phyloP scores from a whole-genome alignment of 2,797 vertebrate species.

The Pristis pectinata region DNA sequence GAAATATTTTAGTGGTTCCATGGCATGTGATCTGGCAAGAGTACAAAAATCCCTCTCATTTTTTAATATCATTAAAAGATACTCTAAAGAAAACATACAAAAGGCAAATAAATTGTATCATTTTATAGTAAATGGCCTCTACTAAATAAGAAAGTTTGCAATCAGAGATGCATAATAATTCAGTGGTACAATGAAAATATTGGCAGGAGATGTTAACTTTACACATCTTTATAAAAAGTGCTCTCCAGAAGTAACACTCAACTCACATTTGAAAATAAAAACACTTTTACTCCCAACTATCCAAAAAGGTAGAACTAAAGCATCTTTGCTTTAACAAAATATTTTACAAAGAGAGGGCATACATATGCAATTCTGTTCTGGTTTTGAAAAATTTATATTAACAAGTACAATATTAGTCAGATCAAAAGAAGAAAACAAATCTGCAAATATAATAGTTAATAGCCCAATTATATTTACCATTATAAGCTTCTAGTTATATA shows the following conservation, averaged over 20 bases:
- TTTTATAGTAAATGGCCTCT: neutral
- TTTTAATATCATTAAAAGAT: neutral
- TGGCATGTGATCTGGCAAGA: neutral
- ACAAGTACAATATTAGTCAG: no score
- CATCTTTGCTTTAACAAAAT: neutral
- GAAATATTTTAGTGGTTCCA: constrained; percentile 1
- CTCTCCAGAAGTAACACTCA: neutral
- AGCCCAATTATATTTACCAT: neutral
- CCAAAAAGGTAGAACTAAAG: neutral
- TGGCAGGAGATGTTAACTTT: neutral
- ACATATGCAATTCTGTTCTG: no score
- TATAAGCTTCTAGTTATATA: no score
- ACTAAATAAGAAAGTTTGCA: neutral
- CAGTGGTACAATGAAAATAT: neutral
- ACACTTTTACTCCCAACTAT: neutral
- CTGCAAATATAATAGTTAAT: neutral
- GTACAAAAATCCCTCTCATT: neutral
- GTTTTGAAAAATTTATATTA: no score
- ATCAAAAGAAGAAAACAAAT: no score
- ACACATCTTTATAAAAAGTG: neutral
- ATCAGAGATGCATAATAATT: neutral
- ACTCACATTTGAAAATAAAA: neutral
- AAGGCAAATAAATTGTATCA: neutral
- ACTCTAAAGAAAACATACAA: neutral
- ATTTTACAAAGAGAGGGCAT: no score